phyloP scores from a whole-genome alignment of 2,888 invertebrate species.

The Rosalia funebris region DNA sequence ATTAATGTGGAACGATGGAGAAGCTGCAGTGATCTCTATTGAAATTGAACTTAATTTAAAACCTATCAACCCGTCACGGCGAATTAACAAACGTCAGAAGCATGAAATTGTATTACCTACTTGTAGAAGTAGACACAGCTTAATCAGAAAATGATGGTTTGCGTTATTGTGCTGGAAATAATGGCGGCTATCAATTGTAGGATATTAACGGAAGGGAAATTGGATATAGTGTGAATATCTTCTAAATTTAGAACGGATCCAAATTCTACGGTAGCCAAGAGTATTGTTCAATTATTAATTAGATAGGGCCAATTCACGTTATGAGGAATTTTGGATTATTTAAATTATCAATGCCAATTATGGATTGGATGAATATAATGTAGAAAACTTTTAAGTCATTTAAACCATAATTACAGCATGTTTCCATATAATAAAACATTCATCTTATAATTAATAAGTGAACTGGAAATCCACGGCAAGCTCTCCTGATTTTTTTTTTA shows the following conservation, averaged over 20 bases:
- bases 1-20: not conserved
- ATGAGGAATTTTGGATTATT: too few relatives aligned
- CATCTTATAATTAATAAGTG: too few relatives aligned
- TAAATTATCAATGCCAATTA: too few relatives aligned
- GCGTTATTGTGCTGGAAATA: not conserved
- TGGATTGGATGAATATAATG: too few relatives aligned
- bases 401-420: too few relatives aligned
- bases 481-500: too few relatives aligned
- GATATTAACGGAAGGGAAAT: not conserved
- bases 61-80: not conserved
- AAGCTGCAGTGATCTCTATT: not conserved
- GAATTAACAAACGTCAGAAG: not conserved
- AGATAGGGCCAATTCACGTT: too few relatives aligned
- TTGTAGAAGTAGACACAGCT: not conserved
- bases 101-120: not conserved
- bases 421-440: too few relatives aligned
- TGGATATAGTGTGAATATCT: not conserved
- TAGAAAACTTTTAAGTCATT: too few relatives aligned
- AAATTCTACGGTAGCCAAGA: too few relatives aligned
- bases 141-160: not conserved
- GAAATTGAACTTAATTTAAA: not conserved
- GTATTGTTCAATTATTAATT: too few relatives aligned
- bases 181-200: not conserved
- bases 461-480: too few relatives aligned
- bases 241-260: not conserved